Evolutionary conservation across 1,140 invertebrate genomes (phyloP), one percentile per base, ranked within the genome.

Genomic region (Drosophila parabipectinata): DNA sequence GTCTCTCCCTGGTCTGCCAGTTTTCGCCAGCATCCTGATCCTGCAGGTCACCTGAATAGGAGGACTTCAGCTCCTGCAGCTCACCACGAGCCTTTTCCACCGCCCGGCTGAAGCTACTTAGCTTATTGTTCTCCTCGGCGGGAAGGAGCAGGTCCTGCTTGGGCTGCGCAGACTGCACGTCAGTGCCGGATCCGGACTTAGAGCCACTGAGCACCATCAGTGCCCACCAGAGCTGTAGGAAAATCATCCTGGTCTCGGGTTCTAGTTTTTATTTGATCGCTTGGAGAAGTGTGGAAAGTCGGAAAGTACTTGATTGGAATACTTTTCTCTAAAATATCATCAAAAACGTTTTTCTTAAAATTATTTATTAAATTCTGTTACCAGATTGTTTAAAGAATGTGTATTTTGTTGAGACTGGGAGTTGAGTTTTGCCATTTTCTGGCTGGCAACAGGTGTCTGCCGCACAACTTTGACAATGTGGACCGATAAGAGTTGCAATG

Each of bases 151-250:
- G 7, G 1, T 41, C 47, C 1, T 21, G 7, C n/a, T 62, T 41
- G 4, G 30, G 4, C 15, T 56, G 9, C 0, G 12, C 21, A 1
- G 8, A 9, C 32, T 48, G n/a, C 18, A 51, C 0, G 4, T 41
- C 21, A 28, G 2, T 9, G 6, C 14, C 12, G 44, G 18, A 47
- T 8, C 44, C 44, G 3, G 44, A 10, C 4, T 41, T 50, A 10
- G 28, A n/a, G 4, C 59, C 50, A 18, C 60, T 67, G 3, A 83
- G 32, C 37, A 89, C 51, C 45, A 88, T 41, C 6, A 88, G 18
- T 4, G 72, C 69, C 79, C 83, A 88, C 83, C 84, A 88, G 12
- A 83, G 41, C 28, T 71, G 75, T 34, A 66, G 30, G 32, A 66
- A 66, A 21, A 68, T 74, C 83, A 88, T 88, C 2, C 3, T 69